Conservation (phyloP, 1,140 invertebrate genomes). For the Trypoxylus dichotomus region DNA sequence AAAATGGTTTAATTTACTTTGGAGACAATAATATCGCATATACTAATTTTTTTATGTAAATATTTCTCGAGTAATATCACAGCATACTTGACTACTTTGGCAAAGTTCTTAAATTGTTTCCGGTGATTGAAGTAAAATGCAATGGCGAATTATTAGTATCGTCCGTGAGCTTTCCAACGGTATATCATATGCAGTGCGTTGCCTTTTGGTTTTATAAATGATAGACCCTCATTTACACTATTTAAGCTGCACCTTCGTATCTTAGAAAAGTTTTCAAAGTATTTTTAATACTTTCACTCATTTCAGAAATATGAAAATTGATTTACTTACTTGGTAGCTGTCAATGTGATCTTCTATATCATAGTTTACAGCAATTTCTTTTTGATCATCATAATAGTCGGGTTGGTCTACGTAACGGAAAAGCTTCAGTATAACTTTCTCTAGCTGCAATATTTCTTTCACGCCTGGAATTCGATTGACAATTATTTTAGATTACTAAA, state of each 20-base stretch:
- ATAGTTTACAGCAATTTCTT: slow-evolving; percentile 59
- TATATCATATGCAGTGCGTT: background rate
- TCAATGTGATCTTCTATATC: slow-evolving; percentile 59
- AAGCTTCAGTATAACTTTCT: slow-evolving; percentile 64
- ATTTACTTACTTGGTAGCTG: slow-evolving; percentile 52
- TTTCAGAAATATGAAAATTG: background rate
- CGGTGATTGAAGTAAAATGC: background rate
- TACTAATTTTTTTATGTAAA: no score
- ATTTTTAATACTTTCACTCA: no score
- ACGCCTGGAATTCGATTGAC: background rate
- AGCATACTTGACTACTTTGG: no score
- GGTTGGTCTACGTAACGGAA: slow-evolving; percentile 63
- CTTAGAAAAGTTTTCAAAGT: no score
- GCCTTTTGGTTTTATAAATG: no score
- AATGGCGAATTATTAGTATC: background rate
- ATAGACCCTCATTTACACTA: no score
- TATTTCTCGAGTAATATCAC: no score
- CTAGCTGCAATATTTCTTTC: slow-evolving; percentile 58
- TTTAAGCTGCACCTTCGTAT: no score
- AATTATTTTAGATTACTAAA: background rate
- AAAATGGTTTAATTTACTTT: no score
- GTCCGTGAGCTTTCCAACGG: background rate
- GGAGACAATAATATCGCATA: no score
- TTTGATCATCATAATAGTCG: slow-evolving; percentile 55
- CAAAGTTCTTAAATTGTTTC: background rate